A percentile compares a stretch with the other conserved stretches of the same genome.
These are phyloP conservation scores for Digitonthophagus gazella DNA, from an alignment of 2,888 invertebrate genomes.

Conservation along the genomic window DNA sequence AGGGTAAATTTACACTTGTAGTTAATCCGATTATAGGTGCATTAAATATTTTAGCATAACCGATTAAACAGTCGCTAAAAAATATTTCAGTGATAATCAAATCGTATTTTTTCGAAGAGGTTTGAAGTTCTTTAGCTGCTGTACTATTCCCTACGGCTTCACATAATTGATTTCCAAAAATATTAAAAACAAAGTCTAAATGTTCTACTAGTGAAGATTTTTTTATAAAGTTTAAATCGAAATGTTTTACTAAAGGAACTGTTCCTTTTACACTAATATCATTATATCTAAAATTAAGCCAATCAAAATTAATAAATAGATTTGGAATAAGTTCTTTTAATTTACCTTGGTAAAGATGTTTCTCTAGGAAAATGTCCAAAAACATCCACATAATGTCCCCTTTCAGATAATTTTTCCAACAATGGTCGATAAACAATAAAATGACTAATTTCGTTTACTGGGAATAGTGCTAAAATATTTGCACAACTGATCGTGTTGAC, in stretches of 20 bases:
- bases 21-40: conserved; percentile 58
- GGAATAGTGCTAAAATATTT: conserved; percentile 56
- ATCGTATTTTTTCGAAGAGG: conserved; percentile 56
- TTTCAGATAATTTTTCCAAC: conserved; percentile 53
- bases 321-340: not conserved
- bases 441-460: conserved; percentile 54
- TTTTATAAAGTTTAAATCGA: conserved; percentile 21
- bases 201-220: not conserved
- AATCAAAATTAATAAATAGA: not conserved
- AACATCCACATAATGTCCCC: conserved; percentile 56
- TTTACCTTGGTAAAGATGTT: conserved; percentile 33
- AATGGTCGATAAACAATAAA: conserved; percentile 55
- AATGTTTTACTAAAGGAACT: conserved; percentile 27
- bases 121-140: conserved; percentile 34
- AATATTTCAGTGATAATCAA: conserved; percentile 60
- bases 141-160: conserved; percentile 35
- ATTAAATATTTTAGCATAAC: conserved; percentile 56
- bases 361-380: conserved; percentile 55
- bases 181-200: conserved; percentile 19
- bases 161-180: conserved; percentile 36
- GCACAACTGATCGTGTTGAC: not conserved
- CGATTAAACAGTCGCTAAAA: conserved; percentile 60
- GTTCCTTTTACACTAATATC: conserved; percentile 29
- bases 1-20: conserved; percentile 57
- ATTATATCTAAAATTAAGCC: conserved; percentile 31